These are phyloP conservation scores for Haplotaxodon microlepis DNA, from an alignment of 2,113 vertebrate species.

Conservation along the genomic window DNA sequence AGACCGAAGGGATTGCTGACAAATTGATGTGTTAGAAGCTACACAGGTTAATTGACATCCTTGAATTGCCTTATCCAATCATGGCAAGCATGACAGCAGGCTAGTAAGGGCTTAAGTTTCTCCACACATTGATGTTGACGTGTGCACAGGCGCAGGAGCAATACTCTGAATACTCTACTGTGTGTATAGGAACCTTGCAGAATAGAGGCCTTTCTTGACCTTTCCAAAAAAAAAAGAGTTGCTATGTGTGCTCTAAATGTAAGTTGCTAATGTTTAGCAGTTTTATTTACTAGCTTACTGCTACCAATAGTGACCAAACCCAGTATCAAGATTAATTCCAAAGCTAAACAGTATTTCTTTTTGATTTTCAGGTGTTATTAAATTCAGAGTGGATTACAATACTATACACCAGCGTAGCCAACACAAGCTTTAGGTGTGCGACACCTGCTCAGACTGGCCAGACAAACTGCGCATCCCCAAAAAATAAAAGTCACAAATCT, in stretches of 20 bases:
- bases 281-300: background rate
- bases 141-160: background rate
- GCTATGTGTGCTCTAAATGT: background rate
- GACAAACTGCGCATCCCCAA: background rate
- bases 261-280: background rate
- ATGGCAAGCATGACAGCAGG: background rate
- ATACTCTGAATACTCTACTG: background rate
- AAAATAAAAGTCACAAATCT: background rate
- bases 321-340: background rate
- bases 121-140: background rate
- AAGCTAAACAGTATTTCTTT: background rate
- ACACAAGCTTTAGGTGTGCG: background rate
- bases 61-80: background rate
- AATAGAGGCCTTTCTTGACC: background rate
- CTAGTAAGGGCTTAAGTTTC: background rate
- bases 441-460: background rate
- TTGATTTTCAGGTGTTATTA: background rate
- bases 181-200: background rate
- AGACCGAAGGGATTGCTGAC: background rate
- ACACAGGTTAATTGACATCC: background rate
- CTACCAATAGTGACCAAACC: accelerated
- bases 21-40: background rate
- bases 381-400: background rate
- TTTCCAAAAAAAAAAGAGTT: background rate
- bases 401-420: background rate